These are phyloP conservation scores for Mythimna impura DNA, from an alignment of 2,888 invertebrate genomes.

Conservation along the genomic window DNA sequence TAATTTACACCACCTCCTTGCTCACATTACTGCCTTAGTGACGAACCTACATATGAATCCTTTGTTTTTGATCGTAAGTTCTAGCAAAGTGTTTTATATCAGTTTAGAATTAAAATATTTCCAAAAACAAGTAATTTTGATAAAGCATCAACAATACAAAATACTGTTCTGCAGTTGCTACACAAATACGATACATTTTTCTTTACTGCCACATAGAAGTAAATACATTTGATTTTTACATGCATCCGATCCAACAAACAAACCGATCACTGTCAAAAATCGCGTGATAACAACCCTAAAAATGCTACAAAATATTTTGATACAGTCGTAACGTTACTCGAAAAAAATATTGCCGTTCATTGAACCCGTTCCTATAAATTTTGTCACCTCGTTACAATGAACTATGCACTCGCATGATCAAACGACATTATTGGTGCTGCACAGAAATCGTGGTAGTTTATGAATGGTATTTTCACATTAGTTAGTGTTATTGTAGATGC, in stretches of 20 bases:
- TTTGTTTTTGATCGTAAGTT: background rate
- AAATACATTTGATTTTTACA: constrained; percentile 21
- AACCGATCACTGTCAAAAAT: constrained; percentile 47
- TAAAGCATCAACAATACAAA: background rate
- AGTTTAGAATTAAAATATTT: background rate
- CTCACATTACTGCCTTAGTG: background rate
- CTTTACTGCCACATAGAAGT: background rate
- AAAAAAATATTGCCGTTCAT: constrained; percentile 43
- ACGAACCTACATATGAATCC: background rate
- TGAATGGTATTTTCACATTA: constrained; percentile 41
- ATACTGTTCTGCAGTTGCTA: background rate
- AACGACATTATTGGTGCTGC: constrained; percentile 65
- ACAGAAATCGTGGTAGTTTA: constrained; percentile 61
- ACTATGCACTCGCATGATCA: constrained; percentile 70
- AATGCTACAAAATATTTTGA: constrained; percentile 34
- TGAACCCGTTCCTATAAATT: constrained; percentile 61
- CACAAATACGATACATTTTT: background rate
- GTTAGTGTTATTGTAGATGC: constrained; percentile 52
- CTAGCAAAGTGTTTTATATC: background rate
- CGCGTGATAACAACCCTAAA: constrained; percentile 44
- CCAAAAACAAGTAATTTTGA: background rate
- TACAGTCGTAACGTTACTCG: background rate
- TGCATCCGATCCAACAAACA: constrained; percentile 40
- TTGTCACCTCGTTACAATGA: constrained; percentile 67
- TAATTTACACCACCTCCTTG: too few species aligned